A percentile compares a stretch with the other conserved stretches of the same genome.
Evolutionary conservation across 1,140 invertebrate genomes (phyloP).

Genomic region (Eciton burchellii): DNA sequence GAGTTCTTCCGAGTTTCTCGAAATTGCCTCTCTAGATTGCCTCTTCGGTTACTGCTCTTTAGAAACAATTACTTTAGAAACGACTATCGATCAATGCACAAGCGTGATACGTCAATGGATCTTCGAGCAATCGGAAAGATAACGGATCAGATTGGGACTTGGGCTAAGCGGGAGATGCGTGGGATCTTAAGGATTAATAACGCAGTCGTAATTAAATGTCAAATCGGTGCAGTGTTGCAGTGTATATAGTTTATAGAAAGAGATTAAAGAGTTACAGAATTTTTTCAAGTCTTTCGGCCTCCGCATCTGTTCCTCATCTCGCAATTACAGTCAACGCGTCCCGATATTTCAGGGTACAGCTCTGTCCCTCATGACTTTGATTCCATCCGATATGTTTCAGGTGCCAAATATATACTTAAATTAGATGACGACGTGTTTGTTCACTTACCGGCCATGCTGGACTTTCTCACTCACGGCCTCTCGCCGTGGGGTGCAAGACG

Average conservation of each 20-base stretch:
- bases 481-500: constrained; percentile 87
- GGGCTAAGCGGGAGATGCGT: too few species aligned
- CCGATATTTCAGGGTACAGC: too few species aligned
- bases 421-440: constrained; percentile 93
- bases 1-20: too few species aligned
- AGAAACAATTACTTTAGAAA: too few species aligned
- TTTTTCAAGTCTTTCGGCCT: too few species aligned
- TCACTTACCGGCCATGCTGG: constrained; percentile 88
- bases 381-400: constrained; percentile 80
- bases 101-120: too few species aligned
- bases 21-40: neutral
- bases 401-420: constrained; percentile 91
- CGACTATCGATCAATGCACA: too few species aligned
- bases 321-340: neutral
- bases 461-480: constrained; percentile 87
- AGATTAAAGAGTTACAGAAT: too few species aligned
- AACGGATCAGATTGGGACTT: too few species aligned
- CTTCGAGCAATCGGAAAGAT: too few species aligned
- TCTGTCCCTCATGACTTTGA: constrained; percentile 16
- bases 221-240: neutral
- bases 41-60: neutral
- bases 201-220: neutral
- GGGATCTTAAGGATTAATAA: neutral
- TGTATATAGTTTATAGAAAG: neutral
- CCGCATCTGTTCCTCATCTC: too few species aligned